Base-by-base conservation (phyloP, 2,797 vertebrate genomes). In the Tamandua tetradactyla region DNA sequence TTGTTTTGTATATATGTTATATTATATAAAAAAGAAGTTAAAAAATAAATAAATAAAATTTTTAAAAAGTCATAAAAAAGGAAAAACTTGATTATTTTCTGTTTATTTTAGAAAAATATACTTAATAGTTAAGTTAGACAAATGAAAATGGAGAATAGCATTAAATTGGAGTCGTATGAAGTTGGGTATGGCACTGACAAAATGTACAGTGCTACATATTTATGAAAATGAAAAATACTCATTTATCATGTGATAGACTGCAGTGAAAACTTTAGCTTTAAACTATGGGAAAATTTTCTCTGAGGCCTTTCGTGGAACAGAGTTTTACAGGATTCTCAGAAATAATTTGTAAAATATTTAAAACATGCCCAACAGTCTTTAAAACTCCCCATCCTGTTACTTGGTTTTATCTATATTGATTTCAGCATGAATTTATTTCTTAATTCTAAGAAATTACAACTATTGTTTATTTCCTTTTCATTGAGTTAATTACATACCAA, bases 181-280 rank as follows among this genome's bases (percentile, higher is more conserved):
- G 35, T 71, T 20, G 5, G 6, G 80, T 88, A 12, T 40, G 7
- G 27, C 42, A 55, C 25, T 94, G 42, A 42, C 49, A 71, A 90
- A 79, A 74, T 78, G 14, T 57, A n/a, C 1, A 74, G 35, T 66
- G 76, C 30, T 84, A 30, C 23, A 52, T 3, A 71, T 75, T 79
- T 84, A 52, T 87, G 11, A 87, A 89, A 94, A 55, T 57, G 18
- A 81, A 94, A 94, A 83, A 61, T 72, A 14, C 3, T 35, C 35
- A 18, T 76, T 95, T 94, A 23, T n/a, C n/a, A n/a, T 72, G 82
- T 82, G 62, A 71, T 35, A 76, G 22, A 2, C 37, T 32, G 81
- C n/a, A 89, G 18, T 92, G 57, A 1, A 30, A 94, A 87, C 78
- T 79, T 44, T 83, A 61, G 18, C 64, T 55, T 62, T 81, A 68